Evolutionary conservation across 2,888 invertebrate genomes (phyloP).

Genomic region (Acrocera orbiculus): DNA sequence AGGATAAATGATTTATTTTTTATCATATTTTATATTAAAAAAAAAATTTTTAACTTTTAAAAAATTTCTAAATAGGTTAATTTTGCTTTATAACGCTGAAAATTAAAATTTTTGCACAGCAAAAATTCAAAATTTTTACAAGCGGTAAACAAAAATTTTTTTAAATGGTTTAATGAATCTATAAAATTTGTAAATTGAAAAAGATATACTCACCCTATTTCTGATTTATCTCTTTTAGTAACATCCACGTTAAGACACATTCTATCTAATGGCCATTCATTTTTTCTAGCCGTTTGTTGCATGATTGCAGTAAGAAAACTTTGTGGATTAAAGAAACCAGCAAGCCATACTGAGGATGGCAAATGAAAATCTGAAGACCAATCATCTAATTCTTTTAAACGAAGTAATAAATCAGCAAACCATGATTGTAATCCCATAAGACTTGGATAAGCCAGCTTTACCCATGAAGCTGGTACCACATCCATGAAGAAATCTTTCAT

Average conservation of each 20-base stretch:
- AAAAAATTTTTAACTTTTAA: too few species aligned
- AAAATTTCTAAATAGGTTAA: too few species aligned
- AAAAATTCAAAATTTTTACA: too few species aligned
- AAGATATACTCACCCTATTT: constrained; percentile 51
- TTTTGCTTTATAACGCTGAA: too few species aligned
- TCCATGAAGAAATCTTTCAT: constrained; percentile 79
- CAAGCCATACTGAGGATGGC: constrained; percentile 80
- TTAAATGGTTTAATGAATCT: too few species aligned
- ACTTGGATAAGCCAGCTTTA: constrained; percentile 75
- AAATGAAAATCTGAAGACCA: constrained; percentile 83
- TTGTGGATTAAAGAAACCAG: constrained; percentile 93
- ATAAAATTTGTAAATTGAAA: too few species aligned
- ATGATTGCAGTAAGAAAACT: constrained; percentile 92
- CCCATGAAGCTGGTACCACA: constrained; percentile 73
- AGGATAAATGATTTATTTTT: too few species aligned
- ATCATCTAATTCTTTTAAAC: constrained; percentile 63
- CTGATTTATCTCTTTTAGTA: constrained; percentile 71
- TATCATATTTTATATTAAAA: too few species aligned
- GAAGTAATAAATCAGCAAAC: constrained; percentile 68
- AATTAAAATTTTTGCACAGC: too few species aligned
- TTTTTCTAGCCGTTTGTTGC: constrained; percentile 91
- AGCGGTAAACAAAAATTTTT: too few species aligned
- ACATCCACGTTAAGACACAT: constrained; percentile 93
- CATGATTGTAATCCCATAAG: constrained; percentile 64
- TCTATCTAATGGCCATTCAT: constrained; percentile 90